Evolutionary conservation across 2,113 vertebrate genomes (phyloP).

Genomic region (Hyla sarda): DNA sequence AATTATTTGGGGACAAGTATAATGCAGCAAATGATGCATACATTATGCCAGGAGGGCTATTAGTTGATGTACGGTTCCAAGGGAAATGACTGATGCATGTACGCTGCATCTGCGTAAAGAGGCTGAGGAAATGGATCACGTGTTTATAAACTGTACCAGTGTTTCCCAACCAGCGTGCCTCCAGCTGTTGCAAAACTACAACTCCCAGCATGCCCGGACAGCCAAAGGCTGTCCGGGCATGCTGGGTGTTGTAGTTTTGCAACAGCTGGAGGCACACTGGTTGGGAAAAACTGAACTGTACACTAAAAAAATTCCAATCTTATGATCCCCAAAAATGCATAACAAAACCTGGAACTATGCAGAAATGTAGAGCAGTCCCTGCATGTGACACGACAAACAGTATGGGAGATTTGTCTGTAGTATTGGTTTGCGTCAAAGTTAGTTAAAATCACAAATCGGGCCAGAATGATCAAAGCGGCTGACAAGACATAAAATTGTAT

Average conservation of each 20-base stretch:
- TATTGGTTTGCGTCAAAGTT: too few species aligned
- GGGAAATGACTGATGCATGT: not conserved
- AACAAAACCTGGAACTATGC: not conserved
- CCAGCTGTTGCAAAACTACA: too few species aligned
- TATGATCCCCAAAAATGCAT: not conserved
- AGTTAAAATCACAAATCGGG: too few species aligned
- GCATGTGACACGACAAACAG: not conserved
- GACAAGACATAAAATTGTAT: too few species aligned
- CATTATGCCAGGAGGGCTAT: conserved; percentile 29
- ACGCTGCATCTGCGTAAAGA: not conserved
- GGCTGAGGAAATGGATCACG: not conserved
- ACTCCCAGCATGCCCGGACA: too few species aligned
- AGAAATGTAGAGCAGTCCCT: not conserved
- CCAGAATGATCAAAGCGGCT: too few species aligned
- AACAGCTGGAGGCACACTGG: too few species aligned
- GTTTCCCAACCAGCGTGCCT: too few species aligned
- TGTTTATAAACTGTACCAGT: not conserved
- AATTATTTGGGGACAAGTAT: conserved; percentile 43
- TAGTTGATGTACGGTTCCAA: conserved; percentile 17
- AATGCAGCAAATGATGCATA: conserved; percentile 46
- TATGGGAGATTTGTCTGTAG: not conserved
- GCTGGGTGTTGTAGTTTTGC: too few species aligned
- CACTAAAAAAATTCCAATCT: too few species aligned
- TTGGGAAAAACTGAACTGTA: too few species aligned
- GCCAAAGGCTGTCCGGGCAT: too few species aligned